These are phyloP conservation scores for Chymomyza fuscimana DNA, from an alignment of 2,888 invertebrate species.

Conservation along the genomic window DNA sequence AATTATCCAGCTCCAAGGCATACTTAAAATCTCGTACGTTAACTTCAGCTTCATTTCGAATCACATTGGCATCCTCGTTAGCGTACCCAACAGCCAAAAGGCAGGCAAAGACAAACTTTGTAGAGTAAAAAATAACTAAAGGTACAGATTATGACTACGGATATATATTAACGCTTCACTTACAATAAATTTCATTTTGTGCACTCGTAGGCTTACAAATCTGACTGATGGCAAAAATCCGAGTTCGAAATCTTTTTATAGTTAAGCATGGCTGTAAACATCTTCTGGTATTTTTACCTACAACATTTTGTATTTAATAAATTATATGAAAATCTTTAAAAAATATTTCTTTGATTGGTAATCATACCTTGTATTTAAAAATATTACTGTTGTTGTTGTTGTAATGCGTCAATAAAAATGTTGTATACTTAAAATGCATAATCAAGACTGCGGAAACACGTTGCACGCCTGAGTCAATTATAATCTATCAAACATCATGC, in stretches of 20 bases:
- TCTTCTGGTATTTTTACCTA: neutral
- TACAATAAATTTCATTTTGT: constrained; percentile 63
- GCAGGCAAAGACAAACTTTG: constrained; percentile 70
- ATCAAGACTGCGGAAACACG: constrained; percentile 2
- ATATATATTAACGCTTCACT: constrained; percentile 12
- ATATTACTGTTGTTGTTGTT: neutral
- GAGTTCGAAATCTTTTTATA: constrained; percentile 21
- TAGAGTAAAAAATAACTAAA: neutral
- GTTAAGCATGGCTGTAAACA: neutral
- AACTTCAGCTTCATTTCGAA: constrained; percentile 59
- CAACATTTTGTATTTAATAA: neutral
- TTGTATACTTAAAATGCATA: neutral
- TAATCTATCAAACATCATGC: constrained; percentile 7
- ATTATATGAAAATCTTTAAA: neutral
- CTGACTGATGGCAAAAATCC: constrained; percentile 48
- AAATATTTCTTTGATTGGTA: neutral
- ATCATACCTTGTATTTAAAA: neutral
- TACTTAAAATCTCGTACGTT: constrained; percentile 58
- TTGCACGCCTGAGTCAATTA: neutral
- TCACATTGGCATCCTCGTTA: constrained; percentile 56
- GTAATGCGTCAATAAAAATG: neutral
- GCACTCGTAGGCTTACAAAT: constrained; percentile 44
- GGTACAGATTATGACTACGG: neutral
- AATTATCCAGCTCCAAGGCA: constrained; percentile 62
- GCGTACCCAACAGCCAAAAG: constrained; percentile 63